Evolutionary conservation across 1,140 invertebrate species (phyloP).

Genomic region (Eueides isabella): DNA sequence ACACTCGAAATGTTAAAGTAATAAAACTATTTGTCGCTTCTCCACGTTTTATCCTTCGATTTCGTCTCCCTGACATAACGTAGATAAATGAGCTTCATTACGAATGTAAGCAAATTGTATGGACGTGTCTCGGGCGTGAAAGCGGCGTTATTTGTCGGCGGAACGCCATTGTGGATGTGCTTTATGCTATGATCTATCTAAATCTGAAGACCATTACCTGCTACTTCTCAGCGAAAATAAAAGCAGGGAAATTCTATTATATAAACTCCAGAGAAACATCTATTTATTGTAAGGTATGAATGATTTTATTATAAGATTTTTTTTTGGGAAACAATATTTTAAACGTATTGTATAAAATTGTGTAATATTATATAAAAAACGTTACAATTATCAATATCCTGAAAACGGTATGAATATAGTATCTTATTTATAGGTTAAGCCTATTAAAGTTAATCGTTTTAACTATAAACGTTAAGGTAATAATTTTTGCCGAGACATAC

Average conservation of each 20-base stretch:
- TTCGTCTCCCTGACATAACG: slow-evolving; percentile 52
- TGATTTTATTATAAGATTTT: too few species aligned
- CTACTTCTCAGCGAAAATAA: neutral
- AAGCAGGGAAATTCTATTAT: neutral
- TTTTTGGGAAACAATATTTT: too few species aligned
- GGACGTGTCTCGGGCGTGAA: slow-evolving; percentile 51
- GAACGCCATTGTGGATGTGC: slow-evolving; percentile 21
- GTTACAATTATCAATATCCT: too few species aligned
- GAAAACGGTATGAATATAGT: neutral
- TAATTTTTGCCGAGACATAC: neutral
- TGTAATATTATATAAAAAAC: too few species aligned
- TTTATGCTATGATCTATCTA: slow-evolving; percentile 31
- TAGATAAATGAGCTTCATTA: slow-evolving; percentile 56
- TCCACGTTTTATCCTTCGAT: slow-evolving; percentile 21
- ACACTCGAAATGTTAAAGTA: neutral
- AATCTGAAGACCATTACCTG: slow-evolving; percentile 26
- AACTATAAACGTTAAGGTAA: neutral
- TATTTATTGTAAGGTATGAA: neutral
- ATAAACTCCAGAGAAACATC: neutral
- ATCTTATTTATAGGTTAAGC: neutral
- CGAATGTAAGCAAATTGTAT: slow-evolving; percentile 62
- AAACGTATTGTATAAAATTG: too few species aligned
- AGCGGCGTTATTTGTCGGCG: slow-evolving; percentile 55
- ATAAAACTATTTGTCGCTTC: slow-evolving; percentile 12
- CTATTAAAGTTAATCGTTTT: neutral